Conservation (phyloP, 2,888 invertebrate species). For the Ommatoiulus sabulosus region DNA sequence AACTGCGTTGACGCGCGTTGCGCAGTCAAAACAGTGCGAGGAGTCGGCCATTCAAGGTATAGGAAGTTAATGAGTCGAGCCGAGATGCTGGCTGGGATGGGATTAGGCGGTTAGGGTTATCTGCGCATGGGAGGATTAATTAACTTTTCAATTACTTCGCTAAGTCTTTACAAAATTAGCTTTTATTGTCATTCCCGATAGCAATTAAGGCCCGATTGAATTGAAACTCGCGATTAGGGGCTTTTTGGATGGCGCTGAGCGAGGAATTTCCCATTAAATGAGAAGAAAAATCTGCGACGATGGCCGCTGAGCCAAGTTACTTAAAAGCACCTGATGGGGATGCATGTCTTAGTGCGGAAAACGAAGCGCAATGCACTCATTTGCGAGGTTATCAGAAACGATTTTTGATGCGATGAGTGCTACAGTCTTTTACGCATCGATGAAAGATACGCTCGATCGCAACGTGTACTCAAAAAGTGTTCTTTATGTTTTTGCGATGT, state of each 20-base stretch:
- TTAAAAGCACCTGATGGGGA: background rate
- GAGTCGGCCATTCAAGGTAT: background rate
- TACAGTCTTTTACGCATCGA: background rate
- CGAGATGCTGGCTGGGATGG: background rate
- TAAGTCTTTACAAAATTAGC: conserved; percentile 45
- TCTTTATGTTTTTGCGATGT: too few relatives aligned
- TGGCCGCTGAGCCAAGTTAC: background rate
- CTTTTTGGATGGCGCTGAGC: conserved; percentile 8
- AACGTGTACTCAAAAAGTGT: too few relatives aligned
- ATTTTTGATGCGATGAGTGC: background rate
- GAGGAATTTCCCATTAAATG: background rate
- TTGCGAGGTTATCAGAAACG: background rate
- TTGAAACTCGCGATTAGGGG: conserved; percentile 16
- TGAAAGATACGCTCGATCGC: background rate
- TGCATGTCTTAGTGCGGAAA: background rate
- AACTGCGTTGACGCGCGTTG: conserved; percentile 12
- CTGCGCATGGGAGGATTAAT: conserved; percentile 35
- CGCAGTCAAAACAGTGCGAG: background rate
- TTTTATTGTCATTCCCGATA: conserved; percentile 37
- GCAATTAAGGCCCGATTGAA: conserved; percentile 45
- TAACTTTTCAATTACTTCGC: conserved; percentile 45
- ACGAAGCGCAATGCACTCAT: background rate
- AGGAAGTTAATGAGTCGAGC: conserved; percentile 30
- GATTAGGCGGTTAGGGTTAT: conserved; percentile 30
- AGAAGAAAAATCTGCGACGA: background rate